phyloP scores from a whole-genome alignment of 2,797 vertebrate genomes.

The Merluccius polli region DNA sequence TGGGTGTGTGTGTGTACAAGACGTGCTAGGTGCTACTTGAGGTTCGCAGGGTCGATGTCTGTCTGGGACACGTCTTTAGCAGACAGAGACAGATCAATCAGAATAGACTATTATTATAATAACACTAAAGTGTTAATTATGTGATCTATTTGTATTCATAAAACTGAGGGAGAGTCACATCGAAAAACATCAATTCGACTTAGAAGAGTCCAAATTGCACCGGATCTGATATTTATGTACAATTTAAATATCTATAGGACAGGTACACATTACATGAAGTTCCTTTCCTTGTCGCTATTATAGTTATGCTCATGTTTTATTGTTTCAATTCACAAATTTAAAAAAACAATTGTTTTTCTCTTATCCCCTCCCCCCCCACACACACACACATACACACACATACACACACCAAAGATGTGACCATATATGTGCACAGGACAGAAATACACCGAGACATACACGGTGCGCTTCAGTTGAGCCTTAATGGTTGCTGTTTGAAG shows the following conservation, averaged over 20 bases:
- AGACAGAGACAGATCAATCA: conserved; percentile 8
- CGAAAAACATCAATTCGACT: background rate
- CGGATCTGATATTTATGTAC: background rate
- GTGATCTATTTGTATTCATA: background rate
- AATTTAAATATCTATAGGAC: background rate
- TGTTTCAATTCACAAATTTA: too few species aligned
- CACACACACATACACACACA: too few species aligned
- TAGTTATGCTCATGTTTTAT: too few species aligned
- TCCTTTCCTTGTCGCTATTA: too few species aligned
- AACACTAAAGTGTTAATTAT: background rate
- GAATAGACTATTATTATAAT: background rate
- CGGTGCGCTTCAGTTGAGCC: conserved; percentile 36
- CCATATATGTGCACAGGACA: background rate
- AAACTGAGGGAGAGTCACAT: background rate
- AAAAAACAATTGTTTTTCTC: too few species aligned
- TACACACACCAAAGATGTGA: background rate
- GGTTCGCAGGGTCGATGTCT: conserved; percentile 69
- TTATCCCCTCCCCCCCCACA: too few species aligned
- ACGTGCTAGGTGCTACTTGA: conserved; percentile 47
- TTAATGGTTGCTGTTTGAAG: conserved; percentile 70
- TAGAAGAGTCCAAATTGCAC: background rate
- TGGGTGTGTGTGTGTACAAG: conserved; percentile 51
- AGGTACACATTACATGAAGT: too few species aligned
- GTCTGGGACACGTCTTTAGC: conserved; percentile 58
- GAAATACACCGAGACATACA: background rate